A percentile compares a stretch with the other conserved stretches of the same genome.
phyloP scores from a whole-genome alignment of 2,113 vertebrate genomes.

The Axis porcinus region DNA sequence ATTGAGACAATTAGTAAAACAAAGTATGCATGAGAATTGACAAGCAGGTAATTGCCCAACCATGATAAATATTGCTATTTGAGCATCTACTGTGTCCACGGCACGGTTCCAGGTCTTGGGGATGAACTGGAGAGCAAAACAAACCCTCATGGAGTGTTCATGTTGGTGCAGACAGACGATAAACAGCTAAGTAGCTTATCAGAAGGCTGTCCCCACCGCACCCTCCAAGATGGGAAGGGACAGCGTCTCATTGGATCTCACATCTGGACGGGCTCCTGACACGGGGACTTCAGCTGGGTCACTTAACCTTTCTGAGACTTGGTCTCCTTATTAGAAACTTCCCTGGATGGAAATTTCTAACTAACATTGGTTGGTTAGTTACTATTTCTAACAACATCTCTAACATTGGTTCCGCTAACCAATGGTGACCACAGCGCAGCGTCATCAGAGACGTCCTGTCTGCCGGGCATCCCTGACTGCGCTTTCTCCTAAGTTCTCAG shows the following conservation, averaged over 20 bases:
- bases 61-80: neutral
- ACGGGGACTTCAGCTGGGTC: neutral
- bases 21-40: neutral
- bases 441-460: rapidly evolving
- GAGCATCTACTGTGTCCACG: neutral
- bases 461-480: rapidly evolving
- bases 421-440: rapidly evolving
- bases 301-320: neutral
- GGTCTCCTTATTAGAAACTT: neutral
- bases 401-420: neutral
- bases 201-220: rapidly evolving
- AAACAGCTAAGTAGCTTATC: too few species aligned
- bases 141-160: rapidly evolving
- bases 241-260: neutral
- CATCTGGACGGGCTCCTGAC: neutral
- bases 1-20: neutral
- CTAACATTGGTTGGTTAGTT: too few species aligned
- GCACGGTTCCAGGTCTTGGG: neutral
- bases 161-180: neutral
- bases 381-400: too few species aligned
- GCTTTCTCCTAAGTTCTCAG: rapidly evolving
- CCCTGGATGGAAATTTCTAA: too few species aligned
- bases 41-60: neutral
- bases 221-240: rapidly evolving
- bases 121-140: neutral